A percentile compares a stretch with the other conserved stretches of the same genome.
These are phyloP conservation scores for Sebastes itinus DNA, from an alignment of 2,797 vertebrate species.

Conservation along the genomic window DNA sequence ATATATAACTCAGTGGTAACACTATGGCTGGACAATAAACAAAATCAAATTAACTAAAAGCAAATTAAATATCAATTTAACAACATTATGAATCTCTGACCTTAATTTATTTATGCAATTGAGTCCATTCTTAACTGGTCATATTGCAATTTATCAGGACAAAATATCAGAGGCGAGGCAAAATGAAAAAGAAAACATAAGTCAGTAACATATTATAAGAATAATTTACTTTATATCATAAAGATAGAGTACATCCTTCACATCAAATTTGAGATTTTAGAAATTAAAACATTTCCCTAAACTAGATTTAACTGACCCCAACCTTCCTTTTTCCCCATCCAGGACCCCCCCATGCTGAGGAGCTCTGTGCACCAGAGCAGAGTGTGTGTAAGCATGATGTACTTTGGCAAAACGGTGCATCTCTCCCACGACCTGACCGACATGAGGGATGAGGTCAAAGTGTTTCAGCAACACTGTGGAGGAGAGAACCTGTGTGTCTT, in stretches of 20 bases:
- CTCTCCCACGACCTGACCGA: slow-evolving; percentile 81
- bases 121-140: neutral
- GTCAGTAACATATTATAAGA: neutral
- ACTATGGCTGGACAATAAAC: neutral
- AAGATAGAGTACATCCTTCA: neutral
- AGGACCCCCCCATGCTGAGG: slow-evolving; percentile 84
- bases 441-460: slow-evolving; percentile 89
- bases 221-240: neutral
- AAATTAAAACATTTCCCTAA: too few relatives aligned
- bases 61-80: neutral
- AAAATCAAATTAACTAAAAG: neutral
- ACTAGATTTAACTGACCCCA: neutral
- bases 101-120: neutral
- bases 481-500: slow-evolving; percentile 96
- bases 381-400: slow-evolving; percentile 88
- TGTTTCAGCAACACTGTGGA: slow-evolving; percentile 96
- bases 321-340: neutral
- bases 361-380: slow-evolving; percentile 82
- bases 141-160: neutral
- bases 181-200: neutral
- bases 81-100: neutral
- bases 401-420: slow-evolving; percentile 88
- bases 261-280: too few relatives aligned
- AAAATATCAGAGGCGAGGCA: neutral
- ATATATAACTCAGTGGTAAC: neutral